Percentiles rank a stretch among this genome's conserved stretches.
Evolutionary conservation across 2,888 invertebrate genomes (phyloP).

Genomic region (Drosophila gaucha): DNA sequence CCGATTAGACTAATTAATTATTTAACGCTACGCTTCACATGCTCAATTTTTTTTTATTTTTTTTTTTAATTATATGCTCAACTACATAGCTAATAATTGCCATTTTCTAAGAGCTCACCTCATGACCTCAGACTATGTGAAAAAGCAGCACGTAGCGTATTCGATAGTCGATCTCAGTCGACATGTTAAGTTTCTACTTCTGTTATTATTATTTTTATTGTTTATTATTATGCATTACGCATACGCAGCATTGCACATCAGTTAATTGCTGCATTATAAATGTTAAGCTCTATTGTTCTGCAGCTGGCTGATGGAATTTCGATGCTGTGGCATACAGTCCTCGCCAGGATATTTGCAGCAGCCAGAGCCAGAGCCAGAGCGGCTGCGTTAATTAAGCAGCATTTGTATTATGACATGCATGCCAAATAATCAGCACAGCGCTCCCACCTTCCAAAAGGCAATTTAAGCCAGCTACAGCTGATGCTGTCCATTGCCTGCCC

Average conservation of each 20-base stretch:
- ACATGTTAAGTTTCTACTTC: no score
- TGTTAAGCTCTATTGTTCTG: conserved; percentile 43
- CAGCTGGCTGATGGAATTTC: conserved; percentile 11
- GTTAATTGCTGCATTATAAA: conserved; percentile 58
- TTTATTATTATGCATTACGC: conserved; percentile 34
- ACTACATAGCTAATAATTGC: no score
- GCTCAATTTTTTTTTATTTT: no score
- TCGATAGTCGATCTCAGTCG: background rate
- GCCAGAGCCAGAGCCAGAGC: background rate
- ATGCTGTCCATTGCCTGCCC: background rate
- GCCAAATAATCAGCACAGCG: conserved; percentile 22
- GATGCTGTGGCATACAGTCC: background rate
- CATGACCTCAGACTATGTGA: background rate
- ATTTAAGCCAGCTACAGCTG: conserved; percentile 26
- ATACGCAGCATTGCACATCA: conserved; percentile 36
- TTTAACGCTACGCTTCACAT: no score
- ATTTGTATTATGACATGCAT: conserved; percentile 36
- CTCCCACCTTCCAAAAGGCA: background rate
- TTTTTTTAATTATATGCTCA: no score
- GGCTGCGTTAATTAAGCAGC: conserved; percentile 49
- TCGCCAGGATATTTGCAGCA: no score
- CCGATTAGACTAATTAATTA: no score
- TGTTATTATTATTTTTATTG: background rate
- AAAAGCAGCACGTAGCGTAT: background rate
- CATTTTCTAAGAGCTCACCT: no score